These are phyloP conservation scores for Hystrix brachyura DNA, from an alignment of 2,113 vertebrate species.

Conservation along the genomic window DNA sequence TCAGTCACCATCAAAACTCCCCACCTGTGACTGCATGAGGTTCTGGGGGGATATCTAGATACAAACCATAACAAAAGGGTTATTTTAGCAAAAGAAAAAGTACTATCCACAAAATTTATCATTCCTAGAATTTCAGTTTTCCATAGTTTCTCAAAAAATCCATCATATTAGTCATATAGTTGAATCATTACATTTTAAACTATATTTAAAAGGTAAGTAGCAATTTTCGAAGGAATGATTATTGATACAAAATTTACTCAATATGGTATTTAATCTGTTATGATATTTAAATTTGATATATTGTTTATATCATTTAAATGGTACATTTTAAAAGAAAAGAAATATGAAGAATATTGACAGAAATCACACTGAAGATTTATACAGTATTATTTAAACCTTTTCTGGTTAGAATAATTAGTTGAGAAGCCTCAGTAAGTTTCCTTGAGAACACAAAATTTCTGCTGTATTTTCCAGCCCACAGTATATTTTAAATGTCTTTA, in stretches of 20 bases:
- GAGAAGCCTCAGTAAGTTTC: background rate
- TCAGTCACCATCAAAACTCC: background rate
- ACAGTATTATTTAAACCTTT: background rate
- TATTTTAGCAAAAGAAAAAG: constrained; percentile 25
- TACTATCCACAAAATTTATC: background rate
- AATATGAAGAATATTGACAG: background rate
- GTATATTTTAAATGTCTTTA: background rate
- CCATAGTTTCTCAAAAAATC: background rate
- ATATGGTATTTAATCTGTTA: background rate
- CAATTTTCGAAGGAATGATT: background rate
- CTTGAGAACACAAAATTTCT: background rate
- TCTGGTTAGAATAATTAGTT: background rate
- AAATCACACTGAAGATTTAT: background rate
- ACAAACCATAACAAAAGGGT: background rate
- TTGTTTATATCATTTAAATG: background rate
- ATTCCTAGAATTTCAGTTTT: constrained; percentile 34
- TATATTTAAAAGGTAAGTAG: background rate
- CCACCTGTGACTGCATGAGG: background rate
- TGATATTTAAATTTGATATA: background rate
- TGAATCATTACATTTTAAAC: background rate
- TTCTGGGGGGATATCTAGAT: background rate
- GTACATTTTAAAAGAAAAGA: background rate
- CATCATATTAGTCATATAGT: background rate
- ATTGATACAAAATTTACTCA: background rate
- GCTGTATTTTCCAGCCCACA: background rate